Percentiles rank a stretch among this genome's conserved stretches.
phyloP scores from a whole-genome alignment of 2,797 vertebrate species.

The Pyrocephalus nanus region DNA sequence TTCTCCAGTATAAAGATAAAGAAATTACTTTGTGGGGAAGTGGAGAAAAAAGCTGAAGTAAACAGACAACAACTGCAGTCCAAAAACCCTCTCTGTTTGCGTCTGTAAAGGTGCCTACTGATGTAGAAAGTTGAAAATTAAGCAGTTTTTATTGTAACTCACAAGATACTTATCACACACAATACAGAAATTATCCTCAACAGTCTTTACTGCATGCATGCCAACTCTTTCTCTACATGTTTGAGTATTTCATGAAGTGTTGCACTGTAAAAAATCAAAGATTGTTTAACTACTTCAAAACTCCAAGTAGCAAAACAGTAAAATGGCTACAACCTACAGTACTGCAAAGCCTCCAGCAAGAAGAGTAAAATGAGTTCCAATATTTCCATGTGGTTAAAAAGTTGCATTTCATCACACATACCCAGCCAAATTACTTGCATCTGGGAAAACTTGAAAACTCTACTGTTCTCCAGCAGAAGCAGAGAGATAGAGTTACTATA shows the following conservation, averaged over 20 bases:
- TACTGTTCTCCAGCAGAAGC: not conserved
- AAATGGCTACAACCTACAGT: not conserved
- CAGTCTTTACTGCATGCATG: not conserved
- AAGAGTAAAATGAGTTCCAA: not conserved
- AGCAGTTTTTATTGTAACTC: not conserved
- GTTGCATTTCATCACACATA: not conserved
- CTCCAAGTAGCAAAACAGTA: not conserved
- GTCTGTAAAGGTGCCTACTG: not conserved
- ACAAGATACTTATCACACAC: not conserved
- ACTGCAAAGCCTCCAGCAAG: not conserved
- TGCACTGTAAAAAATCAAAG: constrained; percentile 22
- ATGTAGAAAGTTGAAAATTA: not conserved
- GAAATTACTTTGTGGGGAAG: not conserved
- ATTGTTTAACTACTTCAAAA: not conserved
- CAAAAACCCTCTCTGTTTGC: not conserved
- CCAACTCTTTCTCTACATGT: not conserved
- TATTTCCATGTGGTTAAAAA: constrained; percentile 6
- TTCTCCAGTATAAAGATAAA: not conserved
- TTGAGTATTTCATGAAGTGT: not conserved
- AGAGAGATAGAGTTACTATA: not conserved
- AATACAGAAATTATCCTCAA: not conserved
- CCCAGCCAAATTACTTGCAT: constrained; percentile 35
- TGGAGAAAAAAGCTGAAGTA: not conserved
- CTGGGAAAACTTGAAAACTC: not conserved
- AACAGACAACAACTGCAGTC: not conserved